Evolutionary conservation across 2,113 vertebrate species (phyloP).

Genomic region (Mustela lutreola): DNA sequence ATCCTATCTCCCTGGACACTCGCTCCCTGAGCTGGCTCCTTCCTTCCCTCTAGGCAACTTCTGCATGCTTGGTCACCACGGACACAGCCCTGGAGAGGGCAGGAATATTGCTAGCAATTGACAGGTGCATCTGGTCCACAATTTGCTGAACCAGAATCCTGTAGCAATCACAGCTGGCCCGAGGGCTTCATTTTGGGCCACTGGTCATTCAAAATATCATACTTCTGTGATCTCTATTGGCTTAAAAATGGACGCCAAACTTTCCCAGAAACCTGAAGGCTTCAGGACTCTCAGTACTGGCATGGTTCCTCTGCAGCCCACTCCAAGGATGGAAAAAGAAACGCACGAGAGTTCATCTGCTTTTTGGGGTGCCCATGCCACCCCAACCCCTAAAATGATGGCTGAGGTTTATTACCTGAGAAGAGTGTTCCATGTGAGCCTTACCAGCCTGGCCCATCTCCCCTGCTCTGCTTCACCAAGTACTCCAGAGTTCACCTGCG

Average conservation of each 20-base stretch:
- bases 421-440: background rate
- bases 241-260: background rate
- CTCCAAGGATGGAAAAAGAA: background rate
- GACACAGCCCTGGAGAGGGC: background rate
- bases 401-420: background rate
- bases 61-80: background rate
- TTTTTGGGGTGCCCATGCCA: background rate
- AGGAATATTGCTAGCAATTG: background rate
- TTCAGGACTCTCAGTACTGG: background rate
- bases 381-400: background rate
- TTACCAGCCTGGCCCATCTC: background rate
- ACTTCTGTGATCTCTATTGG: conserved; percentile 20
- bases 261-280: background rate
- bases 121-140: background rate
- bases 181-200: background rate
- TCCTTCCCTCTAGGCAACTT: background rate
- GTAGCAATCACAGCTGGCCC: background rate
- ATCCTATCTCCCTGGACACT: conserved; percentile 19
- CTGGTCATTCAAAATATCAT: background rate
- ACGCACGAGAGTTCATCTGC: background rate
- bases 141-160: background rate
- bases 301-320: background rate
- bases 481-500: background rate
- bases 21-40: background rate
- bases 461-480: background rate